Base-by-base conservation (phyloP, 2,888 invertebrate species). In the Patella pellucida region DNA sequence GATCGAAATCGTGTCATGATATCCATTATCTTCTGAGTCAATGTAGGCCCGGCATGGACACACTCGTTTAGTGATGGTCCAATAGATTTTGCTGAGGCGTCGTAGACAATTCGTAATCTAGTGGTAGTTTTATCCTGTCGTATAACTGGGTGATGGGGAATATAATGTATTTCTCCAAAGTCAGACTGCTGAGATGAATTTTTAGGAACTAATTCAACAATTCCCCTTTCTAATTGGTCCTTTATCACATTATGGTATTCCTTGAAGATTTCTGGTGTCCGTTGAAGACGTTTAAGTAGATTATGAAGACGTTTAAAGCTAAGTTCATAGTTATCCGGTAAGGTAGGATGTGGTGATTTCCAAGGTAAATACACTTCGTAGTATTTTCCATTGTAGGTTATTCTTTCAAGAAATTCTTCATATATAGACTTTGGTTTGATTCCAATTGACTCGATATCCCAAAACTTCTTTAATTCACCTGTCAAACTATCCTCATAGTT, bases 51-150 rank as follows among this genome's bases (percentile, higher is more conserved):
- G 19, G 23, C 62, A 62, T 23, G 62, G 19, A 62, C 15, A 62
- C 62, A 62, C 11, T 62, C 62, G 23, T 62, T 62, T 15, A 62
- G 23, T 23, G 62, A 62, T 19, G 62, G 62, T 62, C 62, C 62
- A 62, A 23, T 62, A 3, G 62, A 62, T 62, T 23, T 19, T 62
- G 62, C 62, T 23, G 62, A 62, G 15, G 62, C 62, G 14, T 62
- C 62, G 4, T 19, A 62, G 15, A 62, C 62, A 11, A 62, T 62
- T 62, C 62, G 19, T 3, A 62, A 23, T 15, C 23, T 62, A 14
- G 62, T 62, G 23, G 62, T 62, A 3, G 62, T 23, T 62, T 62
- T 62, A 23, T 62, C 62, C 62, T 23, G 19, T 14, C 62, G 19
- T 12, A 62, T 23, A 3, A 62, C 62, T 12, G 62, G 19, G 23